phyloP scores from a whole-genome alignment of 2,888 invertebrate genomes.

The Heliothis peltigera region DNA sequence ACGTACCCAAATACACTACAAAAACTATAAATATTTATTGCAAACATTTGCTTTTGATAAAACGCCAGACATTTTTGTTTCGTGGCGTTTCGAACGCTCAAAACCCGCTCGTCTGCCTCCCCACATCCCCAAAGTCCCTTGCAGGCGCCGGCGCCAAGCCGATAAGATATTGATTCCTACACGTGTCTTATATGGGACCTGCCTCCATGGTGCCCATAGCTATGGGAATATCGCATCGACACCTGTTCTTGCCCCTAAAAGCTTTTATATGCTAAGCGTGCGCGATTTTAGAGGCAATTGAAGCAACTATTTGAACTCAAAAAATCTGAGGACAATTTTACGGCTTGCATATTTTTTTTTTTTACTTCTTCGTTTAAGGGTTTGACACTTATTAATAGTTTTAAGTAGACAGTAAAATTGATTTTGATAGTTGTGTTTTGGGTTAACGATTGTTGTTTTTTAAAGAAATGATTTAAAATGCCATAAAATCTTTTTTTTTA shows the following conservation, averaged over 20 bases:
- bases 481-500: no score
- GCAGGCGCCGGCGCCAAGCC: conserved; percentile 83
- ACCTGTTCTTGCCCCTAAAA: conserved; percentile 84
- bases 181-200: conserved; percentile 76
- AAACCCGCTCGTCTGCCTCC: conserved; percentile 66
- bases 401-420: conserved; percentile 11
- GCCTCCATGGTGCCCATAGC: conserved; percentile 64
- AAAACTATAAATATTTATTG: no score
- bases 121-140: conserved; percentile 68
- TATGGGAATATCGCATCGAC: conserved; percentile 77
- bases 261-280: conserved; percentile 70
- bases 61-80: no score
- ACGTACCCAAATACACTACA: no score
- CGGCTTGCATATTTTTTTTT: conserved; percentile 16
- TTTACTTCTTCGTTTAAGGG: conserved; percentile 19
- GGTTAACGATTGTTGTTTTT: not conserved
- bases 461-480: not conserved
- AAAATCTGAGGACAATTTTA: not conserved
- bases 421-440: conserved; percentile 18
- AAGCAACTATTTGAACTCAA: conserved; percentile 4
- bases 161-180: conserved; percentile 83
- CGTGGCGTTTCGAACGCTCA: conserved; percentile 1
- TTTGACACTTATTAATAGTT: conserved; percentile 33
- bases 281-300: conserved; percentile 8
- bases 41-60: no score